Conservation (phyloP, 2,113 vertebrate genomes). For the Notechis scutatus region DNA sequence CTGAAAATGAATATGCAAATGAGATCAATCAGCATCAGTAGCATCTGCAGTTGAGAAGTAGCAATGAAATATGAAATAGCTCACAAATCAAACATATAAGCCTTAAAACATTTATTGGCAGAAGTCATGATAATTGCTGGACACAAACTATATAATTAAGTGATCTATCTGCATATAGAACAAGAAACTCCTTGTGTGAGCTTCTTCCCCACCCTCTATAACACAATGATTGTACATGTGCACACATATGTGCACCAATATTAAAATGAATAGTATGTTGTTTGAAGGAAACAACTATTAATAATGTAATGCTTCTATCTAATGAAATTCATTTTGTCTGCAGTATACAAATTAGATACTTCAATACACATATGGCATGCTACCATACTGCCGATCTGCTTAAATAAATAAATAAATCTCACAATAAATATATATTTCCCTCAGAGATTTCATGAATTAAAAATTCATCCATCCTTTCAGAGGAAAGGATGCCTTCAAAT, state of each 20-base stretch:
- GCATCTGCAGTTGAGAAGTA: slow-evolving; percentile 65
- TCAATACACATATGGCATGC: background rate
- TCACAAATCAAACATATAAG: slow-evolving; percentile 68
- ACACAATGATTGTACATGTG: slow-evolving; percentile 27
- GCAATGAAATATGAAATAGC: slow-evolving; percentile 68
- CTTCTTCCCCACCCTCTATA: slow-evolving; percentile 42
- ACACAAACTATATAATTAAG: slow-evolving; percentile 68
- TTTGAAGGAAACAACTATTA: slow-evolving; percentile 54
- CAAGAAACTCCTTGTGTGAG: slow-evolving; percentile 47
- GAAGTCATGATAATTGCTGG: slow-evolving; percentile 68
- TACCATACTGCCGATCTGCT: slow-evolving; percentile 3
- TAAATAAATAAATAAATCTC: slow-evolving; percentile 23
- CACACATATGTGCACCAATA: slow-evolving; percentile 3
- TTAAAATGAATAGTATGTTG: slow-evolving; percentile 50
- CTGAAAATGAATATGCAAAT: slow-evolving; percentile 73
- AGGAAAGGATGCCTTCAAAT: slow-evolving; percentile 4
- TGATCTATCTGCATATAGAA: slow-evolving; percentile 74
- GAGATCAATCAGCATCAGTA: slow-evolving; percentile 63
- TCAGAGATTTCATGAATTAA: slow-evolving; percentile 14
- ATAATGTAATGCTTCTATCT: slow-evolving; percentile 55
- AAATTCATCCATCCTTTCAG: slow-evolving; percentile 2
- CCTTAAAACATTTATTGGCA: slow-evolving; percentile 71
- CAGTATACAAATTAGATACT: slow-evolving; percentile 52
- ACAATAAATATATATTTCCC: slow-evolving; percentile 8
- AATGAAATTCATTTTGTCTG: slow-evolving; percentile 41